Percentiles rank a stretch among this genome's conserved stretches.
Conservation (phyloP, 1,140 invertebrate genomes). For the Pachypsylla venusta region DNA sequence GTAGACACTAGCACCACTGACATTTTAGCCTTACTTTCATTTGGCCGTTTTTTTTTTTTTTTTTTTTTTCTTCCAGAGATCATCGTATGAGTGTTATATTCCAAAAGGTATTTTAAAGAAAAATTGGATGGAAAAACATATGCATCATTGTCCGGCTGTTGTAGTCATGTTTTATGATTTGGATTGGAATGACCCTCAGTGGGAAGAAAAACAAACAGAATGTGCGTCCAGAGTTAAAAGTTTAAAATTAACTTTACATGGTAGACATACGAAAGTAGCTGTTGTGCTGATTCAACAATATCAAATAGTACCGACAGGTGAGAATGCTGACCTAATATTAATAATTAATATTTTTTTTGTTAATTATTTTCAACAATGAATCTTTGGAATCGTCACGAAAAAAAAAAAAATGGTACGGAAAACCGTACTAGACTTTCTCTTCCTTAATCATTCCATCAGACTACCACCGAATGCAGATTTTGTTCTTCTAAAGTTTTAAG, state of each 20-base stretch:
- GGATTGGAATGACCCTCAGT: constrained; percentile 88
- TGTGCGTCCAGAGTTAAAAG: constrained; percentile 74
- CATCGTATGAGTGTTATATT: constrained; percentile 89
- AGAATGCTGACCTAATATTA: no score
- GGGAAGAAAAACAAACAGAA: constrained; percentile 88
- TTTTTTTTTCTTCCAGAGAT: constrained; percentile 38
- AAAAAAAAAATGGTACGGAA: no score
- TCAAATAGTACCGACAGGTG: constrained; percentile 48
- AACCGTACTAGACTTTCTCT: no score
- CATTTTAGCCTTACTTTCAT: no score
- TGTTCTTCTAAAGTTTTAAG: no score
- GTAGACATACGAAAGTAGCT: constrained; percentile 70
- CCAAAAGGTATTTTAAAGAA: constrained; percentile 91
- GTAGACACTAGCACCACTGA: no score
- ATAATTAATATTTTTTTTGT: no score
- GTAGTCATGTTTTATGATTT: constrained; percentile 91
- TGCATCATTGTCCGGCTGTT: constrained; percentile 76
- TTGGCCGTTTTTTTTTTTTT: no score
- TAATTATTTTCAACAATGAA: no score
- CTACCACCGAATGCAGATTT: no score
- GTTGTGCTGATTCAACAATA: constrained; percentile 79
- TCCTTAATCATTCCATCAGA: no score
- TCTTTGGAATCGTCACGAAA: no score
- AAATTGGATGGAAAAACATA: constrained; percentile 91
- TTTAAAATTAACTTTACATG: constrained; percentile 46